Percentiles rank a stretch among this genome's conserved stretches.
phyloP scores from a whole-genome alignment of 2,888 invertebrate species.

The Heliconius sara region DNA sequence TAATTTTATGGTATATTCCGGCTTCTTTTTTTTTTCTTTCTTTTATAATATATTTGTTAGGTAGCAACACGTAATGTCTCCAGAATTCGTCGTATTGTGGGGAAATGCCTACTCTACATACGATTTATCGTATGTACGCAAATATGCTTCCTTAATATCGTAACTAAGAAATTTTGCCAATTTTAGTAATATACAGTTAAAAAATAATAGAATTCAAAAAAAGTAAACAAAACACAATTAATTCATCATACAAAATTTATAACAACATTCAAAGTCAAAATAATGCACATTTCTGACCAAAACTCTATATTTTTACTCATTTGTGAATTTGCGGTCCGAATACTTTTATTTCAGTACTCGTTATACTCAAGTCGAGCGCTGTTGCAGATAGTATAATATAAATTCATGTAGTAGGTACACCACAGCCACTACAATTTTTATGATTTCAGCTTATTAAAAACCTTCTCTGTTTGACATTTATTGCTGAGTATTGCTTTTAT shows the following conservation, averaged over 20 bases:
- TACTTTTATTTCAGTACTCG: slow-evolving; percentile 59
- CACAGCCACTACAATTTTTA: slow-evolving; percentile 40
- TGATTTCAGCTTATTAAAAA: slow-evolving; percentile 35
- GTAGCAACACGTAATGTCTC: too few relatives aligned
- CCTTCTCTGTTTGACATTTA: slow-evolving; percentile 24
- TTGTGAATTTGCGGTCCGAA: slow-evolving; percentile 52
- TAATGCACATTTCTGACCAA: slow-evolving; percentile 16
- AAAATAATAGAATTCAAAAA: background rate
- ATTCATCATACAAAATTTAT: background rate
- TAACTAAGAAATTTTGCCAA: background rate
- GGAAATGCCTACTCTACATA: too few relatives aligned
- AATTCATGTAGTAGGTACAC: slow-evolving; percentile 54
- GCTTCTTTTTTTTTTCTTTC: too few relatives aligned
- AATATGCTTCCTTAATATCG: too few relatives aligned
- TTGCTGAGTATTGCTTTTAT: slow-evolving; percentile 1
- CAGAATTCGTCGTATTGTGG: too few relatives aligned
- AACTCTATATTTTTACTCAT: slow-evolving; percentile 22
- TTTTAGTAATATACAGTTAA: background rate
- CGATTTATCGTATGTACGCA: too few relatives aligned
- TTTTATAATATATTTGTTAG: too few relatives aligned
- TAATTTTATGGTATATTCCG: too few relatives aligned
- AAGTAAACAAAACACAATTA: background rate
- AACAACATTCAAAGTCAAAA: background rate
- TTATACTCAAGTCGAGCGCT: slow-evolving; percentile 59
- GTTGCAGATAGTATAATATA: slow-evolving; percentile 54